A percentile compares a stretch with the other conserved stretches of the same genome.
These are phyloP conservation scores for Sylvilagus floridanus DNA, from an alignment of 2,797 vertebrate species.

Conservation along the genomic window DNA sequence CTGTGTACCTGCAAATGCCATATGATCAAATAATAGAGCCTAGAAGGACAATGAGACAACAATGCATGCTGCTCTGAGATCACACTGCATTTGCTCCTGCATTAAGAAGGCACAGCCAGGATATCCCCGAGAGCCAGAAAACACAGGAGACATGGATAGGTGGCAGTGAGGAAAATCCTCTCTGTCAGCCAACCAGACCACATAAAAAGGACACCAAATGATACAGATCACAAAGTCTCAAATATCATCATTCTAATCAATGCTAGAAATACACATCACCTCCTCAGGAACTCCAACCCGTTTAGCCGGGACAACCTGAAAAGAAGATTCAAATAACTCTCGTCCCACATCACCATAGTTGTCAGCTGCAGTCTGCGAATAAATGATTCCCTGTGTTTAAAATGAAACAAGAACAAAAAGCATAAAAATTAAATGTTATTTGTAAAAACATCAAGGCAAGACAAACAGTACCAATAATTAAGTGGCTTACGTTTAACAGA, in stretches of 20 bases:
- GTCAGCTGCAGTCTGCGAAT: conserved; percentile 93
- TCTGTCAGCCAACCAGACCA: neutral
- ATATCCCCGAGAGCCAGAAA: neutral
- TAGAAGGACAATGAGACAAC: neutral
- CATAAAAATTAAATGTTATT: neutral
- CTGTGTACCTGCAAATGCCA: neutral
- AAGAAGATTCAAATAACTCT: conserved; percentile 83
- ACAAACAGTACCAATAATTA: neutral
- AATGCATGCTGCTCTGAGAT: neutral
- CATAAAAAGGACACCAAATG: neutral
- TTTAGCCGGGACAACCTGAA: conserved; percentile 90
- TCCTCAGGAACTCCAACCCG: conserved; percentile 95
- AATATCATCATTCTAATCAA: neutral
- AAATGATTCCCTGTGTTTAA: conserved; percentile 91
- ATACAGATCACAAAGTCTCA: neutral
- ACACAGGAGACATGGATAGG: neutral
- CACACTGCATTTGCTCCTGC: neutral
- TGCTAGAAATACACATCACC: conserved; percentile 86
- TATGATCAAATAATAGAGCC: neutral
- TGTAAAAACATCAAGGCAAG: neutral
- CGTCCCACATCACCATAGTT: conserved; percentile 92
- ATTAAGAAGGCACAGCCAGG: neutral
- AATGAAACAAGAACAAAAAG: conserved; percentile 49
- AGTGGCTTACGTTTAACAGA: neutral
- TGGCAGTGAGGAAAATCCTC: neutral